Conservation (phyloP, 2,888 invertebrate genomes). For the Stenotaenia linearis region DNA sequence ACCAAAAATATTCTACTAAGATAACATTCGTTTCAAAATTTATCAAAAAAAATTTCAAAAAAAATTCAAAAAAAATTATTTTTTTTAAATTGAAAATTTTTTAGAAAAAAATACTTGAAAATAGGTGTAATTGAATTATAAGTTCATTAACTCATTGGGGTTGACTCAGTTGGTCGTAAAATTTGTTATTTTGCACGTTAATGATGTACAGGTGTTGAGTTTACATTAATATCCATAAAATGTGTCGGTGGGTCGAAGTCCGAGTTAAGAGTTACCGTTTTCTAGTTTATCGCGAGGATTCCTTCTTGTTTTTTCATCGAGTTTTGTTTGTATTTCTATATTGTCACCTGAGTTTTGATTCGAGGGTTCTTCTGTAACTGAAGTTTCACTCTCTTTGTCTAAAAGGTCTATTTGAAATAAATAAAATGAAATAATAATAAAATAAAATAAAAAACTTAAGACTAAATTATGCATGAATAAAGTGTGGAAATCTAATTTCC, state of each 20-base stretch:
- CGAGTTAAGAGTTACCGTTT: neutral
- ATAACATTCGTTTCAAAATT: neutral
- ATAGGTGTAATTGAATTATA: neutral
- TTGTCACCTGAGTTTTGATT: neutral
- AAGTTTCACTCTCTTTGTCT: neutral
- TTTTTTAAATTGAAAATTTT: too few species aligned
- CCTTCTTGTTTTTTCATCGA: neutral
- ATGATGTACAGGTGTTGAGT: conserved; percentile 26
- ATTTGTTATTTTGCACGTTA: neutral
- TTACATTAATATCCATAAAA: neutral
- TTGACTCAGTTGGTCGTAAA: conserved; percentile 27
- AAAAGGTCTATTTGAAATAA: neutral
- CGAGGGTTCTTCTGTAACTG: neutral
- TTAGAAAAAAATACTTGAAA: neutral
- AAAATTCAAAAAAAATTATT: neutral
- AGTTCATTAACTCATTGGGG: neutral
- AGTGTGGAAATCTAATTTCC: too few species aligned
- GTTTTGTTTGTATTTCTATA: neutral
- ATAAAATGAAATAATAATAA: neutral
- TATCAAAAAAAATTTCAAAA: neutral
- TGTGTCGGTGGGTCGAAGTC: neutral
- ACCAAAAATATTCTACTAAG: conserved; percentile 26
- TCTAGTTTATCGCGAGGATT: neutral
- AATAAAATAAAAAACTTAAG: neutral
- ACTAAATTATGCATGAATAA: neutral